Conservation (phyloP, 2,888 invertebrate genomes). For the Lochmaea crataegi region DNA sequence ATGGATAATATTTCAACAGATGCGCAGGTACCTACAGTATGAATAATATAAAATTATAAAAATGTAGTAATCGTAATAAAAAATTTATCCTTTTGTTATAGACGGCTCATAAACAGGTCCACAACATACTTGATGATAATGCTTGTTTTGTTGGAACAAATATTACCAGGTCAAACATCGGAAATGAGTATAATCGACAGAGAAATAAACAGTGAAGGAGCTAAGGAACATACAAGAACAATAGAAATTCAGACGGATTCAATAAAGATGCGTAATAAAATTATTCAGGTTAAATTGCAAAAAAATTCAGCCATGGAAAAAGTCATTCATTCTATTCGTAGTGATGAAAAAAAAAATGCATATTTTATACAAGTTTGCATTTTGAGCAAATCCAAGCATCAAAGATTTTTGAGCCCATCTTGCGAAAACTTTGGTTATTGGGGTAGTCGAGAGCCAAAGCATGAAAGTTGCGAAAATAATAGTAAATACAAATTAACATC, state of each 20-base stretch:
- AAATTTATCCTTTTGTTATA: no score
- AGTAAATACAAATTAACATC: not conserved
- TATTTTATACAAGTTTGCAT: not conserved
- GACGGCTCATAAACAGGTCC: no score
- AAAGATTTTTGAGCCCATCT: constrained; percentile 14
- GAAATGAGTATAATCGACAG: no score
- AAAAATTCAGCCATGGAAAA: constrained; percentile 10
- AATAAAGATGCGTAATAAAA: constrained; percentile 8
- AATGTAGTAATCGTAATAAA: no score
- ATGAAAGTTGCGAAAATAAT: not conserved
- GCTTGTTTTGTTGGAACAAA: no score
- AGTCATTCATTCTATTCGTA: constrained; percentile 5
- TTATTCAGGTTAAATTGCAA: constrained; percentile 2
- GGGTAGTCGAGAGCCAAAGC: not conserved
- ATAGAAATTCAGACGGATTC: constrained; percentile 14
- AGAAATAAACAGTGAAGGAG: no score
- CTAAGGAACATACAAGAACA: no score
- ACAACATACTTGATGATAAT: no score
- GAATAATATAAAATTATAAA: no score
- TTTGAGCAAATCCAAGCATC: not conserved
- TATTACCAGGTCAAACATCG: no score
- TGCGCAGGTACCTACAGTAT: no score
- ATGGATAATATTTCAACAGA: no score
- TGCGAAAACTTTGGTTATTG: constrained; percentile 7
- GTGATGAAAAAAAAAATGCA: constrained; percentile 4